Base-by-base conservation (phyloP, 2,888 invertebrate genomes). In the Drosophila seclusa region DNA sequence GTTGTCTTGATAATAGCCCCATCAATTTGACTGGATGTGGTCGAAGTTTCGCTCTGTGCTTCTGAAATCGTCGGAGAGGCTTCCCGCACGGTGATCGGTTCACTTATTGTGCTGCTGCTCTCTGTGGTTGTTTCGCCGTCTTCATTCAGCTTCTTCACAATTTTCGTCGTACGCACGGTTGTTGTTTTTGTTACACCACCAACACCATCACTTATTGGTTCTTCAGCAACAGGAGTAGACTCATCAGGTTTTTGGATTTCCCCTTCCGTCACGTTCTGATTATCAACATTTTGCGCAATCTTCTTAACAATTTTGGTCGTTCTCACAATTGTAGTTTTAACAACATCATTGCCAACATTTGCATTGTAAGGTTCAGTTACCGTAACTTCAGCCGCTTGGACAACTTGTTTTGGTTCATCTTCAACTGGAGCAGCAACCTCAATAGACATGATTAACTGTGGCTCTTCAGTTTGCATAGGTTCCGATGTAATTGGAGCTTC, bases 1-100 rank as follows among this genome's bases (percentile, higher is more conserved):
- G 92, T 92, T 59, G 92, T 92, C 65, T 91, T 92, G 29, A 91
- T 90, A 40, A 92, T 89, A 27, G 91, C 88, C 38, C 91, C 91
- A 73, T 88, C 87, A 34, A 84, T 59, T 73, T 89, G 90, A 66
- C 90, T 88, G 45, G 89, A 88, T 68, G 84, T 78, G 2, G 87
- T 89, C 54, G 89, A 90, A 18, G 75, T 53, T 60, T 88, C 87
- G 64, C 87, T 90, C 7, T 76, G 87, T 34, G 76, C 38, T 67
- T 88, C 87, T 11, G 85, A 83, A 54, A 79, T 75, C 7, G 89
- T 72, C 61, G 90, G 90, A 10, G 87, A 90, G 13, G 45, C 57
- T 75, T 87, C 87, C 0, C 90, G 80, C 29, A 90, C 80, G 4
- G 82, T 86, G n/a, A 90, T 73, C 24, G 90, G 89, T 31, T 89